Percentiles rank a stretch among this genome's conserved stretches.
Evolutionary conservation across 92 coral and sea anemone species (phyloP).

Genomic region (Epizoanthus fatuus): DNA sequence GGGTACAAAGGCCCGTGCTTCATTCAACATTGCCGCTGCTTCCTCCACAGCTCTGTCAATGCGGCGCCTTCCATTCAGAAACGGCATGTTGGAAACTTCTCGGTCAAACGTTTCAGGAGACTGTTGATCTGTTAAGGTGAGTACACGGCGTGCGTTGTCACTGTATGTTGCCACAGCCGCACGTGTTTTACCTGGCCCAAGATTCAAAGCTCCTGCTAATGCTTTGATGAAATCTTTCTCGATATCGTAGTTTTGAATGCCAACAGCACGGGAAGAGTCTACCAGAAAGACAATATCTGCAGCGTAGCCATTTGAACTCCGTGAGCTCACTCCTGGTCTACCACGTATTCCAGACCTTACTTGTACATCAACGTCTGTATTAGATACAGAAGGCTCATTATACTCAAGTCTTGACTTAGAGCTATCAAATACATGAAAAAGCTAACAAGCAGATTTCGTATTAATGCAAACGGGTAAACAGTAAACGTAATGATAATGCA

Average conservation of each 20-base stretch:
- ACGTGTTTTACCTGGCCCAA: conserved; percentile 68
- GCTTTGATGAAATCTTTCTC: conserved; percentile 74
- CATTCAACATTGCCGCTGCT: conserved; percentile 56
- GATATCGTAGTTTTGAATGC: conserved; percentile 57
- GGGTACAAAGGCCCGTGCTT: conserved; percentile 68
- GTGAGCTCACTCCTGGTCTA: conserved; percentile 3
- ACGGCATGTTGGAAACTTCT: conserved; percentile 61
- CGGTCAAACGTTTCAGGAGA: conserved; percentile 39
- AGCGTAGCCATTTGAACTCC: background rate
- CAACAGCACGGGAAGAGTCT: conserved; percentile 77
- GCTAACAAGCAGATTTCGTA: too few relatives aligned
- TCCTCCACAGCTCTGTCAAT: conserved; percentile 77
- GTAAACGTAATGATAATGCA: too few relatives aligned
- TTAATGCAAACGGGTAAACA: too few relatives aligned
- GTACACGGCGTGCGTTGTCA: conserved; percentile 43
- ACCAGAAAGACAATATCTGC: conserved; percentile 74
- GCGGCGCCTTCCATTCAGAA: conserved; percentile 73
- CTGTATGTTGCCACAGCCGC: conserved; percentile 77
- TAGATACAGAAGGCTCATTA: background rate
- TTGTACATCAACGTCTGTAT: background rate
- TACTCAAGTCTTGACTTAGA: background rate
- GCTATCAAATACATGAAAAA: too few relatives aligned
- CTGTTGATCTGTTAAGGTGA: conserved; percentile 45
- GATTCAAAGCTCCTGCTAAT: conserved; percentile 64
- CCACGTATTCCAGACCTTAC: background rate